Base-by-base conservation (phyloP, 2,888 invertebrate species). In the Blomia tropicalis region DNA sequence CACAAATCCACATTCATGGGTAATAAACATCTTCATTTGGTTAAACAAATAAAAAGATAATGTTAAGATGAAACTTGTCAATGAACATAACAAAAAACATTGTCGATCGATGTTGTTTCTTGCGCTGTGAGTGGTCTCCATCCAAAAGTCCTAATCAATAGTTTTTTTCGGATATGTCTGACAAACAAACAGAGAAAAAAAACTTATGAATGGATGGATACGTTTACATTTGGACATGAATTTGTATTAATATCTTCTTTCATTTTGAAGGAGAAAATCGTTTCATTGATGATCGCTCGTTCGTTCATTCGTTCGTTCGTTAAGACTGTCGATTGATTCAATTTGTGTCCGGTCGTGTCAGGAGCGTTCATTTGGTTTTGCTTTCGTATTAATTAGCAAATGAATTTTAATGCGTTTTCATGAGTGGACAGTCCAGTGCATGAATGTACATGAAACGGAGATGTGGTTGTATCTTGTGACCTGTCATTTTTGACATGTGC, bases 191-290 rank as follows among this genome's bases (percentile, higher is more conserved):
- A 47, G 51, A 47, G 22, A 14, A 19, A 47, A 11, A 47, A 41
- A 47, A 14, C 11, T 47, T 47, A 47, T 47, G 51, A 47, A 47
- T 47, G 51, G 51, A 47, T 7, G 51, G 51, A 47, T n/a, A n/a
- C n/a, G n/a, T n/a, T n/a, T n/a, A n/a, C n/a, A n/a, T n/a, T n/a
- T n/a, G n/a, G n/a, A n/a, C n/a, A n/a, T n/a, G n/a, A n/a, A n/a
- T n/a, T n/a, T n/a, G n/a, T n/a, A n/a, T n/a, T n/a, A n/a, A n/a
- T n/a, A n/a, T n/a, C n/a, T n/a, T n/a, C n/a, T n/a, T n/a, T n/a
- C 23, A 19, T 14, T 22, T 17, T 7, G 36, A 17, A 7, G 17
- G 36, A 36, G 7, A 17, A 7, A 36, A 17, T 36, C 36, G 36
- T 17, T 36, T 17, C 7, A 36, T 25, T 47, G 51, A 47, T 47